Conservation (phyloP, 2,113 vertebrate genomes). For the Empidonax traillii region DNA sequence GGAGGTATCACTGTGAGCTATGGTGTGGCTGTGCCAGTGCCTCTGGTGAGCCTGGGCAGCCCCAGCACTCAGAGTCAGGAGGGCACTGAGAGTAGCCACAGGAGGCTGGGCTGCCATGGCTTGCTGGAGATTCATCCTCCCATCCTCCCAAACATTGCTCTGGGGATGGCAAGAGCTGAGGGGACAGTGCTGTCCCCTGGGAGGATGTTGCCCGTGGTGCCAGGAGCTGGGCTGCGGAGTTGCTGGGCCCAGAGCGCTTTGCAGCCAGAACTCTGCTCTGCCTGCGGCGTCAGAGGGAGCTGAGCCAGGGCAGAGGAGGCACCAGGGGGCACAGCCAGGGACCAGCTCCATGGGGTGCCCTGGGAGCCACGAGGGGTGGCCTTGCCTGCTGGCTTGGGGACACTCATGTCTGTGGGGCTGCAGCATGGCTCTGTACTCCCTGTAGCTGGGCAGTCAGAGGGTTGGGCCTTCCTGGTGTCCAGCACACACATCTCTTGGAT, state of each 20-base stretch:
- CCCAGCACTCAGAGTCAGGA: background rate
- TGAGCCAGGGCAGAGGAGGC: background rate
- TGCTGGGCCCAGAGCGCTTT: background rate
- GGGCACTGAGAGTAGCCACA: rapidly evolving
- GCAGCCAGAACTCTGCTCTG: background rate
- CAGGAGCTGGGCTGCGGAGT: rapidly evolving
- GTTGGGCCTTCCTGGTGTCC: background rate
- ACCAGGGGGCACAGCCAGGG: background rate
- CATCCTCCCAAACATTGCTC: rapidly evolving
- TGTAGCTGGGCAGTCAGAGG: background rate
- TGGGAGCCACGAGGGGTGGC: background rate
- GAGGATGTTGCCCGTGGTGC: rapidly evolving
- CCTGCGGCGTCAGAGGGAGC: rapidly evolving
- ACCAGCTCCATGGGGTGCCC: background rate
- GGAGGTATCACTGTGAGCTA: background rate
- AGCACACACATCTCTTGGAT: rapidly evolving
- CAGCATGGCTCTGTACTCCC: rapidly evolving
- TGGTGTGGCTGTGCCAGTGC: background rate
- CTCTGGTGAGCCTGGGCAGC: background rate
- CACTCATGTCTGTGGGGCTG: rapidly evolving
- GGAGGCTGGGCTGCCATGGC: rapidly evolving
- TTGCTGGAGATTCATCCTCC: background rate
- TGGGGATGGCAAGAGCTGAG: background rate
- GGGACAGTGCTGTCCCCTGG: background rate
- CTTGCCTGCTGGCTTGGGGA: background rate